These are phyloP conservation scores for Papilio aristodemus DNA, from an alignment of 1,140 invertebrate genomes.

Conservation along the genomic window DNA sequence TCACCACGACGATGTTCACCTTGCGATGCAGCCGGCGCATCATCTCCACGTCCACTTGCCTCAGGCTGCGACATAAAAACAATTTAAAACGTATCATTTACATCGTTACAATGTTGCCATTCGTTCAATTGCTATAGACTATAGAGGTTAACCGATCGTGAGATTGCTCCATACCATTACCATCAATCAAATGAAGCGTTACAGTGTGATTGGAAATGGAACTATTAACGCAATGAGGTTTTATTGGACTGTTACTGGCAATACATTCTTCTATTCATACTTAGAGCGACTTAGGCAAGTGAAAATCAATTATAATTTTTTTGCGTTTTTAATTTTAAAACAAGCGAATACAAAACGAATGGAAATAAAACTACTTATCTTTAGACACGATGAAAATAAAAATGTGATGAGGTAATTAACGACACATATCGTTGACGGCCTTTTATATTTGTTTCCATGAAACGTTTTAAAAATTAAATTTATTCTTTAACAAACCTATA, in stretches of 20 bases:
- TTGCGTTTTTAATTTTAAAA: too few relatives aligned
- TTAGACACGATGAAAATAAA: not conserved
- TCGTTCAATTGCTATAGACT: slow-evolving; percentile 20
- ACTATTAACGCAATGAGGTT: slow-evolving; percentile 50
- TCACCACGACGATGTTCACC: slow-evolving; percentile 98
- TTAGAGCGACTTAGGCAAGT: not conserved
- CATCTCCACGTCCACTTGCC: slow-evolving; percentile 97
- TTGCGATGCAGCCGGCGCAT: slow-evolving; percentile 96
- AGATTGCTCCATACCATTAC: slow-evolving; percentile 35
- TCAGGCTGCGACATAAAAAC: slow-evolving; percentile 83
- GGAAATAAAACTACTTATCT: too few relatives aligned
- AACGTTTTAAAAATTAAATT: not conserved
- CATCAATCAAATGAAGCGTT: slow-evolving; percentile 46
- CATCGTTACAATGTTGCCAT: slow-evolving; percentile 6
- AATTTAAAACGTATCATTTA: slow-evolving; percentile 29
- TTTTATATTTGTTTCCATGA: not conserved
- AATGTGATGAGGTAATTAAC: not conserved
- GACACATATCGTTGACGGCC: not conserved
- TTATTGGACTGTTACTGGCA: slow-evolving; percentile 27
- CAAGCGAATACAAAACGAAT: too few relatives aligned
- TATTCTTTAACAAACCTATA: too few relatives aligned
- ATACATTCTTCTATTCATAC: slow-evolving; percentile 27
- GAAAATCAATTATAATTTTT: too few relatives aligned
- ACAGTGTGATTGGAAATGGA: slow-evolving; percentile 40
- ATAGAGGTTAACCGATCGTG: slow-evolving; percentile 13